These are phyloP conservation scores for Pocillopora damicornis DNA, from an alignment of 64 coral and sea anemone species.

Conservation along the genomic window DNA sequence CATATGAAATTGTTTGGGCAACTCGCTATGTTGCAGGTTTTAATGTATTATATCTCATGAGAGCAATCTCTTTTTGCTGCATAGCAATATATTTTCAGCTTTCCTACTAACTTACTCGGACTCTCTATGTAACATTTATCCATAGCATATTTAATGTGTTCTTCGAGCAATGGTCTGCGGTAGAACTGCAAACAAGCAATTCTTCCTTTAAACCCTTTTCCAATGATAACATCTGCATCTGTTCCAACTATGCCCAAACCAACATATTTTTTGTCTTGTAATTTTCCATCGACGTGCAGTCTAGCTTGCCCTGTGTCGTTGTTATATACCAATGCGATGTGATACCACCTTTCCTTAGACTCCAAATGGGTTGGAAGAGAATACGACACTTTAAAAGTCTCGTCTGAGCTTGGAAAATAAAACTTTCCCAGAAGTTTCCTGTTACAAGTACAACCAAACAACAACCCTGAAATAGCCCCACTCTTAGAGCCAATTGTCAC, in stretches of 20 bases:
- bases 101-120: not conserved
- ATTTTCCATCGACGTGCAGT: not conserved
- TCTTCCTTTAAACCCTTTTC: not conserved
- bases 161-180: not conserved
- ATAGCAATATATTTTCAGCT: not conserved
- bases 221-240: not conserved
- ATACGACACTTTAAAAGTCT: not conserved
- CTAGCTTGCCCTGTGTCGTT: not conserved
- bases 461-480: not conserved
- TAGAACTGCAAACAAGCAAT: constrained; percentile 2
- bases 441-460: not conserved
- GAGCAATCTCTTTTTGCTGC: no score
- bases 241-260: not conserved
- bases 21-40: no score
- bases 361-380: not conserved
- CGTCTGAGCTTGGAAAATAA: not conserved
- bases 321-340: not conserved
- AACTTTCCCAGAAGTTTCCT: not conserved
- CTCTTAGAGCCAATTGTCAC: not conserved
- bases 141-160: not conserved
- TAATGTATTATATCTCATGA: no score
- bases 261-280: not conserved
- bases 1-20: no score
- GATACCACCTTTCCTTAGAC: not conserved
- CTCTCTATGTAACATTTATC: not conserved